Evolutionary conservation across 2,797 vertebrate genomes (phyloP), one percentile per base, ranked within the genome.

Genomic region (Amazona finschi): DNA sequence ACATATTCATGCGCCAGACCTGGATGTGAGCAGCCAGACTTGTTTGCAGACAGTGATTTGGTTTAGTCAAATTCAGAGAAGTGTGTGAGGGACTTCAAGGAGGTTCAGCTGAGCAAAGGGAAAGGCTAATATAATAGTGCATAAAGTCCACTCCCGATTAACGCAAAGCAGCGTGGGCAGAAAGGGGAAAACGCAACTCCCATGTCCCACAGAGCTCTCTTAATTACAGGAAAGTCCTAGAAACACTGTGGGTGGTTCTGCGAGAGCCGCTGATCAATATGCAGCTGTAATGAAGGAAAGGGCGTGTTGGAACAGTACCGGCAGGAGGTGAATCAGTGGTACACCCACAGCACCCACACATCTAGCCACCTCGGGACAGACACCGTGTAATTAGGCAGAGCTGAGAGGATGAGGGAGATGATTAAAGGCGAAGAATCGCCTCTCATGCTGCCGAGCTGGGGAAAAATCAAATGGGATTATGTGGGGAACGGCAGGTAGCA

Each of bases 41-140:
- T 81, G 91, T 90, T 58, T 90, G 82, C 91, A 95, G 95, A 91
- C 95, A 73, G 58, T 25, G 73, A 75, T 83, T 91, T 94, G 94
- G 93, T 81, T 88, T 94, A 96, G 85, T 88, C 96, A 95, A 95
- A 96, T 94, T 36, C 43, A 30, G 62, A 86, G 89, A 81, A 95
- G 94, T 81, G 93, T 94, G 76, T 3, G 4, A 77, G 76, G 79
- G 47, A 84, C 94, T 96, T 93, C 85, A 95, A 90, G 85, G 83
- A 96, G 94, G 75, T 93, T 62, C 90, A 88, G 94, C 94, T 46
- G 89, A 71, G 75, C 81, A 67, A 57, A 89, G 87, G 46, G 82
- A 90, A 94, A 96, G 79, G 90, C 74, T 91, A 70, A 90, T 43
- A 30, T 8, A 72, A 74, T 16, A 85, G 61, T 15, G 31, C 52